phyloP scores from a whole-genome alignment of 1,140 invertebrate genomes.

The Drosophila erecta region DNA sequence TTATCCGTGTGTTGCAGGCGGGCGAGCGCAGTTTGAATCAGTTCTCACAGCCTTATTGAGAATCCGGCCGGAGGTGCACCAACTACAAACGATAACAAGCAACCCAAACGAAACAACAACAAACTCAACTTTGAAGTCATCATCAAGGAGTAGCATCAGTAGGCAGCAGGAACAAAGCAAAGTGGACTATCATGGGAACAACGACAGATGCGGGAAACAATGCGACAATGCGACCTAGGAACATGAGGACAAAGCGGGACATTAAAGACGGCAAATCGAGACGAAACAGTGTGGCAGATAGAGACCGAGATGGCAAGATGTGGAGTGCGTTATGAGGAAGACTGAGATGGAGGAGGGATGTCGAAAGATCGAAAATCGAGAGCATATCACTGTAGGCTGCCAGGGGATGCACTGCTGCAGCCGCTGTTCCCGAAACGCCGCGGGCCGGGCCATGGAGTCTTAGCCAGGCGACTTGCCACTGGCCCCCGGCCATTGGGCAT shows the following conservation, averaged over 20 bases:
- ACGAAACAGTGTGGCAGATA: slow-evolving; percentile 2
- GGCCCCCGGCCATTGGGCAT: background rate
- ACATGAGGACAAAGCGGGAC: slow-evolving; percentile 24
- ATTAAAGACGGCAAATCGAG: slow-evolving; percentile 8
- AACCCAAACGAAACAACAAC: slow-evolving; percentile 57
- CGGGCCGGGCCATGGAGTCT: slow-evolving; percentile 7
- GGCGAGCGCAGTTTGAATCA: slow-evolving; percentile 77
- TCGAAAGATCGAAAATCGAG: slow-evolving; percentile 1
- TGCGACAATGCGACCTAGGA: slow-evolving; percentile 24
- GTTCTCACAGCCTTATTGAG: slow-evolving; percentile 84
- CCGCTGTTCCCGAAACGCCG: slow-evolving; percentile 4
- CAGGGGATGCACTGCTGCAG: slow-evolving; percentile 11
- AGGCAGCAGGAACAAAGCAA: slow-evolving; percentile 32
- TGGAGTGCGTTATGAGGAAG: slow-evolving; percentile 6
- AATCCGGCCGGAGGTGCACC: slow-evolving; percentile 54
- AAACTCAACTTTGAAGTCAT: slow-evolving; percentile 67
- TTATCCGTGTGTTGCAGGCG: slow-evolving; percentile 27
- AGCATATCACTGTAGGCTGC: slow-evolving; percentile 8
- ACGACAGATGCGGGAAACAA: slow-evolving; percentile 25
- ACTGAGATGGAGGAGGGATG: background rate
- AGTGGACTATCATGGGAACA: slow-evolving; percentile 30
- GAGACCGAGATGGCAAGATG: slow-evolving; percentile 4
- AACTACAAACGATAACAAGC: slow-evolving; percentile 70
- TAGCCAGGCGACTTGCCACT: slow-evolving; percentile 7
- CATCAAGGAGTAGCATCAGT: slow-evolving; percentile 57